A percentile compares a stretch with the other conserved stretches of the same genome.
These are phyloP conservation scores for Axis porcinus DNA, from an alignment of 2,113 vertebrate species.

Conservation along the genomic window DNA sequence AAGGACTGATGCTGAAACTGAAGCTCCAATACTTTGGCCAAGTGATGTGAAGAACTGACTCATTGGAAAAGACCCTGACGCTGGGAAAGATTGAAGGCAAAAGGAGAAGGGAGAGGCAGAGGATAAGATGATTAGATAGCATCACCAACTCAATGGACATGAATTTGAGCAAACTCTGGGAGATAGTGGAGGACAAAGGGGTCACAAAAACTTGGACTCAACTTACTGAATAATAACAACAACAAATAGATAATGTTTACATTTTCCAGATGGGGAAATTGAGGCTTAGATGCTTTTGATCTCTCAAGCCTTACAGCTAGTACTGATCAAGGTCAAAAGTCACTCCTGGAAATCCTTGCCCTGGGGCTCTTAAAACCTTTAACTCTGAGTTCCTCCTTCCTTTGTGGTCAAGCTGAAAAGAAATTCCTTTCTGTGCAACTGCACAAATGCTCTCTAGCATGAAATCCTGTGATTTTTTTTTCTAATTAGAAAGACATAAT, in stretches of 20 bases:
- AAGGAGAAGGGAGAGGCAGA: neutral
- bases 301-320: neutral
- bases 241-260: neutral
- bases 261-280: neutral
- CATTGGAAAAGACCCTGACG: neutral
- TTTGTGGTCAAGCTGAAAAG: neutral
- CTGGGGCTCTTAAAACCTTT: neutral
- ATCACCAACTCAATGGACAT: neutral
- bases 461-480: neutral
- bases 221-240: neutral
- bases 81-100: neutral
- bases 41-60: neutral
- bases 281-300: neutral
- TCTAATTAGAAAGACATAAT: neutral
- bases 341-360: neutral
- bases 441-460: neutral
- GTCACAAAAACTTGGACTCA: neutral
- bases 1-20: neutral
- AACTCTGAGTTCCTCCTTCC: neutral
- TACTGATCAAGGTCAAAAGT: neutral
- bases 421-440: neutral
- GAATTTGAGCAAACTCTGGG: neutral
- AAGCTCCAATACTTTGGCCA: neutral
- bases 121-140: neutral
- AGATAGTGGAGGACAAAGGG: neutral